Conservation (phyloP, 2,113 vertebrate species). For the Cygnus buccinator region DNA sequence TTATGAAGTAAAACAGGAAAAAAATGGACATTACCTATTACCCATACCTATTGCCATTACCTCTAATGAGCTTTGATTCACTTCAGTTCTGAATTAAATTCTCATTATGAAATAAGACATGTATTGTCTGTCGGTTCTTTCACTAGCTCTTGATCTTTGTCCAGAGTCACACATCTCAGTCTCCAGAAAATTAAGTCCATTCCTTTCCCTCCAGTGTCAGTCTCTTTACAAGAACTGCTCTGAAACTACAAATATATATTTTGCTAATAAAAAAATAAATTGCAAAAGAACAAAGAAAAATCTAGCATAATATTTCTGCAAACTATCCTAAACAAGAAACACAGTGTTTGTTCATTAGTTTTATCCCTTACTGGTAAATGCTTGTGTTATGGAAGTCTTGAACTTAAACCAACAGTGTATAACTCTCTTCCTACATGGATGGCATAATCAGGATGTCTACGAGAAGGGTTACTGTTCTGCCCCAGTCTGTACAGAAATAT, state of each 20-base stretch:
- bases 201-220: not conserved
- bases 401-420: too few relatives aligned
- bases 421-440: fast-evolving
- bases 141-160: not conserved
- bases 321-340: not conserved
- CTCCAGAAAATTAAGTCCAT: not conserved
- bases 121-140: not conserved
- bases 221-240: not conserved
- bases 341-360: not conserved
- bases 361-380: not conserved
- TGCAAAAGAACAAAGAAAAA: not conserved
- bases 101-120: not conserved
- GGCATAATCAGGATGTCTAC: not conserved
- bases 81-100: not conserved
- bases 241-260: not conserved
- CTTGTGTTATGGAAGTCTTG: not conserved
- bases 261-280: not conserved
- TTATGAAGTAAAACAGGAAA: not conserved
- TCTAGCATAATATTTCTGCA: not conserved
- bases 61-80: not conserved
- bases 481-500: not conserved
- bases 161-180: not conserved
- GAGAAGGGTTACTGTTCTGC: not conserved
- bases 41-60: too few relatives aligned
- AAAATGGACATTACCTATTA: too few relatives aligned